Conservation (phyloP, 2,797 vertebrate species). For the Pteronotus mesoamericanus region DNA sequence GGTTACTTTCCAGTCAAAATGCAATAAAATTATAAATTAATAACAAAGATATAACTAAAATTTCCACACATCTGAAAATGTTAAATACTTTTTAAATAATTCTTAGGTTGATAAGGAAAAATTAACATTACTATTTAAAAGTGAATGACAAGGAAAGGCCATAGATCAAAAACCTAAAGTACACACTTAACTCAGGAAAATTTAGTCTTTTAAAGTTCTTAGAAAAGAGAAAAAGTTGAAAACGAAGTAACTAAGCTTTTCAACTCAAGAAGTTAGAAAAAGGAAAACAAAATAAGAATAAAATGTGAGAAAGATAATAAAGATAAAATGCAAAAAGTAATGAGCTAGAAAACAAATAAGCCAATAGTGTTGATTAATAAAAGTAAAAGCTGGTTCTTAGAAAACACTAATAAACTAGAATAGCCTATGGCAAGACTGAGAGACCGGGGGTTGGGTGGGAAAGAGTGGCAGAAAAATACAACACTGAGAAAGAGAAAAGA, state of each 20-base stretch:
- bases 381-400: constrained; percentile 4
- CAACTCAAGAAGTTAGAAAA: neutral
- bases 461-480: neutral
- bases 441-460: neutral
- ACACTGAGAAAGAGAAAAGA: neutral
- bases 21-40: constrained; percentile 21
- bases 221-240: neutral
- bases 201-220: neutral
- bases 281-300: neutral
- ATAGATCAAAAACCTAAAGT: neutral
- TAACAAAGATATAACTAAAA: neutral
- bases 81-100: neutral
- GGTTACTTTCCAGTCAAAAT: neutral
- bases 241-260: constrained; percentile 15
- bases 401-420: neutral
- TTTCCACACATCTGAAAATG: neutral
- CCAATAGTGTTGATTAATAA: neutral
- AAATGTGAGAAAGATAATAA: neutral
- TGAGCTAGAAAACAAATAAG: neutral
- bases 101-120: neutral
- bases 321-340: constrained; percentile 8
- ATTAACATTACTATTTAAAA: neutral
- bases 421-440: neutral
- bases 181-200: neutral
- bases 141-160: neutral